Evolutionary conservation across 2,113 vertebrate species (phyloP), one percentile per base, ranked within the genome.

Genomic region (Laticauda colubrina): DNA sequence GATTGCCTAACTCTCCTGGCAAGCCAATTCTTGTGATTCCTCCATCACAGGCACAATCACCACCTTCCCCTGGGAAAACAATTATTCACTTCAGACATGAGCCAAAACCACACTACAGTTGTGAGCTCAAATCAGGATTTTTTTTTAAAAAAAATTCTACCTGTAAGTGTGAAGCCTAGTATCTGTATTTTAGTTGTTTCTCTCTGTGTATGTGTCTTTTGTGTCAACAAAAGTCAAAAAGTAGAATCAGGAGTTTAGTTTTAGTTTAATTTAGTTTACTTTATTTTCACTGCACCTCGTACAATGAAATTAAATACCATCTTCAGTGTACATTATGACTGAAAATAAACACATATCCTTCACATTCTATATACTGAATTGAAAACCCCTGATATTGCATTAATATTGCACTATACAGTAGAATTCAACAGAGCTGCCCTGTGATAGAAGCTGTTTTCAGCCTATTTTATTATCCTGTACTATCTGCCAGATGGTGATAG

Each of bases 11-110:
- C 56, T 88, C 23, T 55, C 99, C 99, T 20, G 92, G 96, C 64
- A 87, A 89, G 69, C 95, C 99, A 97, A 1, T 86, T 95, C 94
- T 96, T 56, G 93, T 92, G 54, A 94, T 90, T 85, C 97, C 98
- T 93, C 98, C 98, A 1, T 95, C 90, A 96, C 99, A 99, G 89
- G 96, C 94, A 96, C 99, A 99, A 95, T 98, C 98, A 5, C 99
- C 99, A 8, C 95, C 91, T 20, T 98, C 98, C 14, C 99, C 99
- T 99, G 94, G 69, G 91, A 93, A 94, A 87, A 59, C 12, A 89
- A 48, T 2, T 0, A 39, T 1, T 69, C n/a, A 56, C 2, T 12
- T 88, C 91, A 88, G 91, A 64, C 26, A 51, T 29, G 9, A 1
- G 29, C 14, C 51, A 23, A 85, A 85, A 53, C 3, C 69, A 57